Evolutionary conservation across 1,140 invertebrate genomes (phyloP), one percentile per base, ranked within the genome.

Genomic region (Bactericera cockerelli): DNA sequence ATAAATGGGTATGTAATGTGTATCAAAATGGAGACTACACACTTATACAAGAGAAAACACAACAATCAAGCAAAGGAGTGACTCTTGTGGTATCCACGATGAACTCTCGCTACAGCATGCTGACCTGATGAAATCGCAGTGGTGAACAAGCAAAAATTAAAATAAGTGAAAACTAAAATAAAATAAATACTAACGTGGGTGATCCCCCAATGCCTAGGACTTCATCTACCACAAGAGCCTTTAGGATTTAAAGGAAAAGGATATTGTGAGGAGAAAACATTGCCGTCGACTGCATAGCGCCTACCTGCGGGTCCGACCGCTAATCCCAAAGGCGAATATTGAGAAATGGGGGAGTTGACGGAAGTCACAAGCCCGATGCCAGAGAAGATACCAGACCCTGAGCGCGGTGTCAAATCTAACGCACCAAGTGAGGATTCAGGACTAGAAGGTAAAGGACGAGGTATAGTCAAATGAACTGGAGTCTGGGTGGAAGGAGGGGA

Each of bases 261-360:
- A 49, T 10, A 16, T 49, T 49, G 42, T 49, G 42, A 49, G 42
- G 42, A 49, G 42, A 49, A 49, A 49, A 49, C 42, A 49, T 49
- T 49, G 42, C 42, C 42, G 42, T 49, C 42, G n/a, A 49, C 42
- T 49, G 42, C 42, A 49, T 49, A 49, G 42, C 74, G 75, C 77
- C 77, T 83, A 83, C 84, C 83, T 81, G 81, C 79, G 75, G 82
- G 83, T 72, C 78, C 84, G 65, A 82, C 81, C 70, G 83, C 82
- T 65, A 87, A 78, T 69, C 83, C 84, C 65, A 87, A 79, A 64
- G 85, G 86, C 76, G 83, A 89, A 79, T 88, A 90, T 31, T 31
- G 28, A 31, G 28, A 31, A 31, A 31, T 31, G 55, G 79, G 79
- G 28, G 61, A 57, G 13, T 57, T 57, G 16, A 33, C 26, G 2